phyloP scores from a whole-genome alignment of 2,113 vertebrate genomes.

The Odocoileus virginianus region DNA sequence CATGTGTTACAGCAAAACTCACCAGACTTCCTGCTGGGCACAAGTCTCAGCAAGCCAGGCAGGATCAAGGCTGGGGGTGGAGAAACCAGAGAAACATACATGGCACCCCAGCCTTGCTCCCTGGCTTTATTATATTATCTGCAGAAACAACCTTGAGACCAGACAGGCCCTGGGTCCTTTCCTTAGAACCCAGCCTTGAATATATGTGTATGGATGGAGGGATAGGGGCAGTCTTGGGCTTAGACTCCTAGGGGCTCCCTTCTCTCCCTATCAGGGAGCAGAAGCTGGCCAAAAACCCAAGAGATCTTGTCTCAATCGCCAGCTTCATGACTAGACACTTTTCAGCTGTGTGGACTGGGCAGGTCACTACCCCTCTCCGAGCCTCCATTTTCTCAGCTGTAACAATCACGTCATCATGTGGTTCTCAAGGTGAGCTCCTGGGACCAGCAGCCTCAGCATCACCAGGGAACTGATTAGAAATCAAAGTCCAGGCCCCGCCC shows the following conservation, averaged over 20 bases:
- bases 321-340: background rate
- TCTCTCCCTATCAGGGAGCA: background rate
- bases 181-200: background rate
- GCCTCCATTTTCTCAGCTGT: background rate
- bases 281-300: background rate
- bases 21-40: background rate
- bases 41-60: background rate
- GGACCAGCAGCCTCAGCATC: background rate
- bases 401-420: background rate
- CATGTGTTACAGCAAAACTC: background rate
- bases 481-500: background rate
- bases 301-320: background rate
- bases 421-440: background rate
- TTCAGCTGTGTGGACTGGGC: background rate
- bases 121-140: background rate
- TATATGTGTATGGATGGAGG: background rate
- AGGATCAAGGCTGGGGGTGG: background rate
- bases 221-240: background rate
- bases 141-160: background rate
- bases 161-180: background rate
- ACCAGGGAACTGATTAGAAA: background rate
- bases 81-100: background rate
- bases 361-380: background rate
- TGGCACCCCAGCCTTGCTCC: background rate
- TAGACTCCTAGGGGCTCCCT: background rate